phyloP scores from a whole-genome alignment of 2,113 vertebrate species.

The Coptodon bakossiorum region DNA sequence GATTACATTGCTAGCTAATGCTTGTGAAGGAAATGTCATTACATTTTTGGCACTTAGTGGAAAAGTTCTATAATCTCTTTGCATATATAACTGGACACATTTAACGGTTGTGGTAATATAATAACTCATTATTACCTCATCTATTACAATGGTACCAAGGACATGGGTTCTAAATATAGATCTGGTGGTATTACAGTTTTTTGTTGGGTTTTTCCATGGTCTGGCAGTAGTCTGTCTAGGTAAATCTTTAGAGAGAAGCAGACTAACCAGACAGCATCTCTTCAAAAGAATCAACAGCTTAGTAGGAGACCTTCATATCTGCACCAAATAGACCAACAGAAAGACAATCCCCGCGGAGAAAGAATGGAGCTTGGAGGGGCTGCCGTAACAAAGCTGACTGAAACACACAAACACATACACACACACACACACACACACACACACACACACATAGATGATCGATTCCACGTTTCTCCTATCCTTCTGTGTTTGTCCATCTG shows the following conservation, averaged over 20 bases:
- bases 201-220: neutral
- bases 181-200: neutral
- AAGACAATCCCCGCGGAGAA: neutral
- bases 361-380: neutral
- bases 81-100: neutral
- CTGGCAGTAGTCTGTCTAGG: neutral
- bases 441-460: neutral
- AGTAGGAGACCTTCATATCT: slow-evolving; percentile 23
- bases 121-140: neutral
- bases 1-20: neutral
- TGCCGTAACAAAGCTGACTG: slow-evolving; percentile 6
- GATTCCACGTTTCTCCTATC: slow-evolving; percentile 7
- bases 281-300: slow-evolving; percentile 27
- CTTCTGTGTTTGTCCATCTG: slow-evolving; percentile 30
- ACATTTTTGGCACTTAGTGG: neutral
- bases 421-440: neutral
- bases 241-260: neutral
- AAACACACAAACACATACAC: neutral
- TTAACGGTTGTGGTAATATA: neutral
- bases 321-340: neutral
- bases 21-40: neutral
- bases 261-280: slow-evolving; percentile 7
- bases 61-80: neutral
- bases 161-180: neutral
- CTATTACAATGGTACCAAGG: neutral